These are phyloP conservation scores for Gallinago paraguaiae DNA, from an alignment of 2,113 vertebrate species.

Conservation along the genomic window DNA sequence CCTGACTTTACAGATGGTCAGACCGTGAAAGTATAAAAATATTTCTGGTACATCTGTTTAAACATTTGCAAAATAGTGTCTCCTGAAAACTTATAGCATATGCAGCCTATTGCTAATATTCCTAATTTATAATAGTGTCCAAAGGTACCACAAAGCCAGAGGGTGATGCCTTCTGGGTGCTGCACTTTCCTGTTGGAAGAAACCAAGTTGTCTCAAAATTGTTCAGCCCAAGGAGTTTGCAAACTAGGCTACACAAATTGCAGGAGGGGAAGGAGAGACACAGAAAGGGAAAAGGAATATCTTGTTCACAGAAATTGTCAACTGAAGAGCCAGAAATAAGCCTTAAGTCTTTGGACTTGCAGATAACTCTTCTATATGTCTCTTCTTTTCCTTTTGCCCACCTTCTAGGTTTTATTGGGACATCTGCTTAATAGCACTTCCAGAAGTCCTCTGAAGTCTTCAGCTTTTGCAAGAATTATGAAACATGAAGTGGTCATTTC, in stretches of 20 bases:
- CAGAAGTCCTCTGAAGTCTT: background rate
- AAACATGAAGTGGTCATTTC: background rate
- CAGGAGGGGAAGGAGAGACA: background rate
- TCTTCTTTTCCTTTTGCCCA: background rate
- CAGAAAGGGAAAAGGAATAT: background rate
- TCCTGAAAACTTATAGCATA: background rate
- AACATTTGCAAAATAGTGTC: constrained; percentile 32
- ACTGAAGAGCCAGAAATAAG: background rate
- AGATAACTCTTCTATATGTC: background rate
- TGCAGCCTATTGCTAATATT: constrained; percentile 7
- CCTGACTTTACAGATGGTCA: constrained; percentile 50
- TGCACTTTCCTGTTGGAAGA: background rate
- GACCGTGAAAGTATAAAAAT: constrained; percentile 19
- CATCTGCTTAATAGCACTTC: background rate
- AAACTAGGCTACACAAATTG: background rate
- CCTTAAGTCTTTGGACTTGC: background rate
- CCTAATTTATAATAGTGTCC: background rate
- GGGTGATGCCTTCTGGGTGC: background rate
- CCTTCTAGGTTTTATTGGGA: background rate
- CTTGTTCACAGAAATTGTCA: background rate
- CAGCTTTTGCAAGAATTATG: background rate
- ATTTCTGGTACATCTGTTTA: constrained; percentile 36
- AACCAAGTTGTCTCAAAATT: background rate
- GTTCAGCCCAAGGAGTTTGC: background rate
- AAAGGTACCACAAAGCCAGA: background rate